Conservation (phyloP, 2,797 vertebrate genomes). For the Rhinoraja longicauda region DNA sequence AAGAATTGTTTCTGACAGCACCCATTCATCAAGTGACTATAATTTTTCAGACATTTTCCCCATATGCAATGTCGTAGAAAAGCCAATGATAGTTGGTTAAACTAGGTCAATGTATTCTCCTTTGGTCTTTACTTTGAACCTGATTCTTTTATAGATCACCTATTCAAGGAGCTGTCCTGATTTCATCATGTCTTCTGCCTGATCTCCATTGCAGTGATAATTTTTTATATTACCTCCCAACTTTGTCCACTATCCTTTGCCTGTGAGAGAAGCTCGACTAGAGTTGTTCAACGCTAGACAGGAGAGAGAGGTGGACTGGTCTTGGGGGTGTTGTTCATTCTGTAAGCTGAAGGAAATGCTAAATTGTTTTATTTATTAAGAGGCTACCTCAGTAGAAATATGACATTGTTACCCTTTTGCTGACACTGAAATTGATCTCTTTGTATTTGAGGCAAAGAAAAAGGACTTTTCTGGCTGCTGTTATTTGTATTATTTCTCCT, state of each 20-base stretch:
- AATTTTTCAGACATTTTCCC: neutral
- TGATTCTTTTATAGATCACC: neutral
- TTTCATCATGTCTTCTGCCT: constrained; percentile 9
- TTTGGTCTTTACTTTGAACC: neutral
- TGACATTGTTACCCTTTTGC: too few relatives aligned
- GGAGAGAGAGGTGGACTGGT: neutral
- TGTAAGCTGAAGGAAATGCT: constrained; percentile 26
- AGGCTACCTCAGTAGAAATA: neutral
- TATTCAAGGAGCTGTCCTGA: neutral
- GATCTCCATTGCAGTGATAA: neutral
- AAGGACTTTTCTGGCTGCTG: neutral
- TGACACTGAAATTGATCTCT: neutral
- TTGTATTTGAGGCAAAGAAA: neutral
- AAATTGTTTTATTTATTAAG: neutral
- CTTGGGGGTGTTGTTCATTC: neutral
- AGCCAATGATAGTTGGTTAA: neutral
- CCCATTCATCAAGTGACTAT: neutral
- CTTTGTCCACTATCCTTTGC: neutral
- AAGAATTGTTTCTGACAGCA: neutral
- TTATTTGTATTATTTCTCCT: neutral
- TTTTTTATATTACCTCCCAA: neutral
- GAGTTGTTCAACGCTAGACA: neutral
- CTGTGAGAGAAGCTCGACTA: neutral
- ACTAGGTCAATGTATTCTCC: neutral
- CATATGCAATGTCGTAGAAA: neutral